Percentiles rank a stretch among this genome's conserved stretches.
Conservation (phyloP, 2,888 invertebrate species). For the Melinaea marsaeus region DNA sequence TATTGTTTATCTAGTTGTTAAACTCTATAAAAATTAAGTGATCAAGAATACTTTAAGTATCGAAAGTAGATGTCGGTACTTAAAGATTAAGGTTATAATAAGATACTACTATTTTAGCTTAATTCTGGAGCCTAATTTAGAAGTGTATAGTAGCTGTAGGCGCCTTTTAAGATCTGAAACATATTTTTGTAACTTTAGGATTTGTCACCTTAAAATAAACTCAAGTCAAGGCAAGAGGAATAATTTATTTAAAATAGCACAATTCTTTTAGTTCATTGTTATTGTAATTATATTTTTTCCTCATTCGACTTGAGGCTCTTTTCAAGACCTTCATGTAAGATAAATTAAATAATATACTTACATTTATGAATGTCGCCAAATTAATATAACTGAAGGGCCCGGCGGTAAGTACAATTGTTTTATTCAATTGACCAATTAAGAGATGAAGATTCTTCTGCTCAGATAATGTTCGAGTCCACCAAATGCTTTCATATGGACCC, state of each 20-base stretch:
- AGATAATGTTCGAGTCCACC: conserved; percentile 43
- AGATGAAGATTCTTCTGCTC: conserved; percentile 48
- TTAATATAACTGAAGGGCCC: conserved; percentile 59
- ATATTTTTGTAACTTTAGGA: conserved; percentile 5
- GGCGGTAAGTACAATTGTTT: conserved; percentile 53
- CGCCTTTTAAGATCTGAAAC: conserved; percentile 39
- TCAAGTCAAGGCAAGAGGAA: background rate
- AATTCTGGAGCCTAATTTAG: conserved; percentile 20
- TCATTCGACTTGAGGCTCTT: too few relatives aligned
- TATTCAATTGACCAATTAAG: conserved; percentile 47
- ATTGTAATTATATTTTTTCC: too few relatives aligned
- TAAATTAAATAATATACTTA: conserved; percentile 36
- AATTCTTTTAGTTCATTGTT: too few relatives aligned
- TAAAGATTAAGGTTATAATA: too few relatives aligned
- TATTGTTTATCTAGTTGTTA: too few relatives aligned
- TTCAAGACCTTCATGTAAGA: too few relatives aligned
- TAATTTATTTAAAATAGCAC: too few relatives aligned
- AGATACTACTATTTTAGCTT: too few relatives aligned
- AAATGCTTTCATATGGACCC: conserved; percentile 59
- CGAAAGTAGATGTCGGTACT: too few relatives aligned
- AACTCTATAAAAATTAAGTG: too few relatives aligned
- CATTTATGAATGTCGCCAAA: conserved; percentile 59
- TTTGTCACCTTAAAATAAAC: background rate
- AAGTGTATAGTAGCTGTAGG: conserved; percentile 39
- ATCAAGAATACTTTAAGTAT: too few relatives aligned